Evolutionary conservation across 1,140 invertebrate species (phyloP).

Genomic region (Amphibalanus amphitrite): DNA sequence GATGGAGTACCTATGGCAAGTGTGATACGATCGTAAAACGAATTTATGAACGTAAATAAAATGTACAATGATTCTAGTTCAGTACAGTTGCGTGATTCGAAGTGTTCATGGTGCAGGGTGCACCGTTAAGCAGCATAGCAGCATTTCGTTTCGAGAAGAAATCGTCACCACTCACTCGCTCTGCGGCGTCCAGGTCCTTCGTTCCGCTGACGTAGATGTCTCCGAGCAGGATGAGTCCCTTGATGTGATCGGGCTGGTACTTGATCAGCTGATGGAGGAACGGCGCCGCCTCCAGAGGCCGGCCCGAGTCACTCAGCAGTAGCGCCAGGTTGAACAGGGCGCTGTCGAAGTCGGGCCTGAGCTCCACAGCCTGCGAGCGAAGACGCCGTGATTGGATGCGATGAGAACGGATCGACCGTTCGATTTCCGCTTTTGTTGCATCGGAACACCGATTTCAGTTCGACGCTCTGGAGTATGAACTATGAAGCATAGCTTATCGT

Average conservation of each 20-base stretch:
- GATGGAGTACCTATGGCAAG: neutral
- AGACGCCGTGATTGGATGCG: no score
- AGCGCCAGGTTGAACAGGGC: constrained; percentile 89
- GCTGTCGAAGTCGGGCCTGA: constrained; percentile 49
- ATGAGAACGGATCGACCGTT: no score
- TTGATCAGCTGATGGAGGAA: constrained; percentile 80
- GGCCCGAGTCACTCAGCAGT: constrained; percentile 65
- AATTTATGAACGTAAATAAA: neutral
- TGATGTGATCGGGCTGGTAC: constrained; percentile 83
- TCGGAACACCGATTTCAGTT: no score
- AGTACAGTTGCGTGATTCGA: neutral
- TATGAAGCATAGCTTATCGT: no score
- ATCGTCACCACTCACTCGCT: constrained; percentile 44
- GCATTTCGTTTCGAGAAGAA: neutral
- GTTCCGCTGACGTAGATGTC: constrained; percentile 94
- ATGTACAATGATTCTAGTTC: neutral
- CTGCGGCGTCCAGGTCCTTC: constrained; percentile 80
- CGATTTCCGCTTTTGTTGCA: no score
- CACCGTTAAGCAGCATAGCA: neutral
- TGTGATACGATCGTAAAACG: neutral
- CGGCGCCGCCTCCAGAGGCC: constrained; percentile 77
- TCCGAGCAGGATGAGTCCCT: constrained; percentile 80
- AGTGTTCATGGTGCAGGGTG: neutral
- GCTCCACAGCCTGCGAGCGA: constrained; percentile 24
- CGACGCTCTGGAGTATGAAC: no score